Percentiles rank a stretch among this genome's conserved stretches.
Evolutionary conservation across 2,797 vertebrate species (phyloP).

Genomic region (Liparis tanakae): DNA sequence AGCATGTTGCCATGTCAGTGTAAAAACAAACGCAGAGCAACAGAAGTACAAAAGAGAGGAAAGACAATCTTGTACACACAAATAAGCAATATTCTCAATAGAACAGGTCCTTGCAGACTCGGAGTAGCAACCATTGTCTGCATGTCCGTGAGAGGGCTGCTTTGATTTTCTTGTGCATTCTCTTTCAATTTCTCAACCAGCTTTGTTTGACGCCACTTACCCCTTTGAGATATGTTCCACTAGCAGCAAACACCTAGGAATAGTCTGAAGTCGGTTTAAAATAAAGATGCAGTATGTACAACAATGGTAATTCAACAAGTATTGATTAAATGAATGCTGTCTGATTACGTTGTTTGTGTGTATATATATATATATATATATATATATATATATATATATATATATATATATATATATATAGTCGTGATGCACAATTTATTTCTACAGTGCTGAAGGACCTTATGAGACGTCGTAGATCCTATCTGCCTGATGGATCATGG

Average conservation of each 20-base stretch:
- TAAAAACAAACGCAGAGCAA: not conserved
- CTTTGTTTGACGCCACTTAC: not conserved
- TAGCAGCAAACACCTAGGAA: constrained; percentile 13
- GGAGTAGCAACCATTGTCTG: not conserved
- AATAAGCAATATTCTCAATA: not conserved
- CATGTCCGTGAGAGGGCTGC: not conserved
- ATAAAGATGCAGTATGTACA: not conserved
- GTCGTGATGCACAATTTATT: no score
- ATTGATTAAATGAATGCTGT: constrained; percentile 3
- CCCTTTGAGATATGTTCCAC: not conserved
- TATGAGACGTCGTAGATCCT: no score
- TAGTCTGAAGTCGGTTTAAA: not conserved
- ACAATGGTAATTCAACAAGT: not conserved
- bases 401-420: not conserved
- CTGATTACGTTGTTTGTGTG: not conserved
- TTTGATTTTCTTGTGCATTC: not conserved
- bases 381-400: not conserved
- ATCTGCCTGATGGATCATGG: no score
- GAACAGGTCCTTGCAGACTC: not conserved
- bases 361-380: not conserved
- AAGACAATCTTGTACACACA: not conserved
- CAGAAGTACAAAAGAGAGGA: not conserved
- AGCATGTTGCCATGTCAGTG: not conserved
- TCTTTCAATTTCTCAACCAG: constrained; percentile 16
- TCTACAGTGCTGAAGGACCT: not conserved